Base-by-base conservation (phyloP, 2,888 invertebrate genomes). In the Trachelus troglodyta region DNA sequence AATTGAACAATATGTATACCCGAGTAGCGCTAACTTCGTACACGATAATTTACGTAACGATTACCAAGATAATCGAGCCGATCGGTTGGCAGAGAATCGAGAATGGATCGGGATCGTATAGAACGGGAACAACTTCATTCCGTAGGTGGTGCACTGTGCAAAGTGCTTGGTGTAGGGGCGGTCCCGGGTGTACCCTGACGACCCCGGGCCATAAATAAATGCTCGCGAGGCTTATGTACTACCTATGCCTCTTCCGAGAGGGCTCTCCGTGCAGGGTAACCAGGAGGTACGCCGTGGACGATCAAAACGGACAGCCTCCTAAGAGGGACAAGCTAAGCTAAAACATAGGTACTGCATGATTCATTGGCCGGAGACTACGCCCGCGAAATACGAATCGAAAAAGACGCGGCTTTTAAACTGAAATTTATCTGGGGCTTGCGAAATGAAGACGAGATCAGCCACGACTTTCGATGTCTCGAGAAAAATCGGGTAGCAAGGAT, bases 191-290 rank as follows among this genome's bases (percentile, higher is more conserved):
- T 88, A 90, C 89, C 88, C 88, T 82, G 82, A 82, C 90, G 89
- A 90, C 89, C 91, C 90, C 86, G 85, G 87, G 89, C 91, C 91
- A 91, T 91, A 91, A 91, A 91, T 91, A 91, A 91, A 90, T 90
- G 88, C 88, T 88, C 84, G 83, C 84, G 84, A 87, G 89, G 88
- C 88, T 87, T 88, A 87, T 81, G 84, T 82, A 68, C 80, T 82
- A 79, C 78, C 81, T 81, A 82, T 81, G 81, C 80, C 79, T 82
- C 83, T 79, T 82, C 81, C 79, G 75, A 79, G 80, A 79, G 81
- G 82, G 82, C 80, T 81, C 81, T 80, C 75, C 75, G 81, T 77
- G 81, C 77, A 77, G 81, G 81, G 83, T 88, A 89, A 89, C 87
- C 84, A 90, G 89, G 86, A 91, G 89, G 89, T 89, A 91, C 88